phyloP scores from a whole-genome alignment of 2,113 vertebrate genomes.

The Lasiurus borealis region DNA sequence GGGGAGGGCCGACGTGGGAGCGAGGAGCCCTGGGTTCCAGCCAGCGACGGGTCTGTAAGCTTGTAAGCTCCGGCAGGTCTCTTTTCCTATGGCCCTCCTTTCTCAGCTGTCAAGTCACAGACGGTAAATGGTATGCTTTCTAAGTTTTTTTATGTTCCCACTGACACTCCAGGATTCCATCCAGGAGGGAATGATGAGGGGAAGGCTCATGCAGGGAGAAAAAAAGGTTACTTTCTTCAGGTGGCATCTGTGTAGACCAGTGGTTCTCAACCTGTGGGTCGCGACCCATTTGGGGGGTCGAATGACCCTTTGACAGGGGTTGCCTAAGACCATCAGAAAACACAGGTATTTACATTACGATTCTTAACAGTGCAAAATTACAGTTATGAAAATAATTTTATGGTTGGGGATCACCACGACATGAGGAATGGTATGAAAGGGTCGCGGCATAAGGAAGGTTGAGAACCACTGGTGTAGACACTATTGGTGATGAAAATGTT shows the following conservation, averaged over 20 bases:
- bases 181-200: background rate
- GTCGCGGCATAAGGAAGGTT: too few species aligned
- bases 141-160: background rate
- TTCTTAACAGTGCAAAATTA: too few species aligned
- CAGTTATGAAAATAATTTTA: too few species aligned
- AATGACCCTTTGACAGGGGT: too few species aligned
- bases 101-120: background rate
- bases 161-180: background rate
- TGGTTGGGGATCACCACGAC: too few species aligned
- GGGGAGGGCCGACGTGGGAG: background rate
- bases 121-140: background rate
- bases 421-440: too few species aligned
- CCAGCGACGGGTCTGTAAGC: background rate
- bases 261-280: too few species aligned
- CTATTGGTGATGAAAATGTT: background rate
- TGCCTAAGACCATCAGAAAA: too few species aligned
- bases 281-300: too few species aligned
- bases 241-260: slow-evolving; percentile 16
- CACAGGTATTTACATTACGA: too few species aligned
- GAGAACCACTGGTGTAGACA: background rate
- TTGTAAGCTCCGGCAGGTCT: background rate
- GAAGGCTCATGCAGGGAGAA: background rate
- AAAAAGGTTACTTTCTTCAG: slow-evolving; percentile 56
- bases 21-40: background rate
- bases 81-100: background rate